phyloP scores from a whole-genome alignment of 2,888 invertebrate species.

The Erynnis tages region DNA sequence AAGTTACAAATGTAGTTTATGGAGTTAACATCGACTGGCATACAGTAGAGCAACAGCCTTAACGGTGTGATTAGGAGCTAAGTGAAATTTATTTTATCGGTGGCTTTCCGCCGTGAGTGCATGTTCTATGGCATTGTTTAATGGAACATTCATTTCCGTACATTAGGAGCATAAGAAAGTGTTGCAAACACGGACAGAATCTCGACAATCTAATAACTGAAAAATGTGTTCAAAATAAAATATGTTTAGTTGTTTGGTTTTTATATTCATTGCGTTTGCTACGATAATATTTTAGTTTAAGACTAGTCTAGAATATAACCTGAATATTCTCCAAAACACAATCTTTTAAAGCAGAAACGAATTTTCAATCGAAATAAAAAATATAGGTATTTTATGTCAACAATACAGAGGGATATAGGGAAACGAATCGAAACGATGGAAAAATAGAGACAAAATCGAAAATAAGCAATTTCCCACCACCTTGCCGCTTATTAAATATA shows the following conservation, averaged over 20 bases:
- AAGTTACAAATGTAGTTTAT: no score
- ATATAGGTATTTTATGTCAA: no score
- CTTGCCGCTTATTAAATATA: constrained; percentile 56
- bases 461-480: constrained; percentile 44
- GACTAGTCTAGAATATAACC: no score
- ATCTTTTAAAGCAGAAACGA: no score
- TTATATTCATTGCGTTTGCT: no score
- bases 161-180: constrained; percentile 38
- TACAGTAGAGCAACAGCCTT: constrained; percentile 37
- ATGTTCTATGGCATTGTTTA: constrained; percentile 46
- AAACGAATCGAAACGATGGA: no score
- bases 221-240: background rate
- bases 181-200: background rate
- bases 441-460: constrained; percentile 37
- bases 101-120: constrained; percentile 44
- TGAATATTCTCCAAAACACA: no score
- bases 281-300: no score
- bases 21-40: no score
- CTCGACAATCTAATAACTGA: background rate
- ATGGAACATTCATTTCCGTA: constrained; percentile 55
- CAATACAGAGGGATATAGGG: no score
- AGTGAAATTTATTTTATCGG: constrained; percentile 70
- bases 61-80: constrained; percentile 65
- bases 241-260: no score
- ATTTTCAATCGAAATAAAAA: no score